Evolutionary conservation across 1,140 invertebrate species (phyloP), one percentile per base, ranked within the genome.

Genomic region (Hetaerina americana): DNA sequence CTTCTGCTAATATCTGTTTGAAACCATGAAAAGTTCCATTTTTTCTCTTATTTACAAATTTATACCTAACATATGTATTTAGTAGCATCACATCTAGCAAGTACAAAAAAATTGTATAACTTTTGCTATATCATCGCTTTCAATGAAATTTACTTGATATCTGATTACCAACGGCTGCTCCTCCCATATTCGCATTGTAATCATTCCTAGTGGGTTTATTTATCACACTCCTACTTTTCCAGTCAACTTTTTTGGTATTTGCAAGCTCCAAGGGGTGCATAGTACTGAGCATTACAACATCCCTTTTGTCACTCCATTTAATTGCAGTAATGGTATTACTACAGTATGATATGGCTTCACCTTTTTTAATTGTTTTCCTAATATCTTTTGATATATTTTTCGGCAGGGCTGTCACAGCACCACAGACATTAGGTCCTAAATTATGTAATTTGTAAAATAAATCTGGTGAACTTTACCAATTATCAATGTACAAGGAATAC

Each of bases 181-280:
- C 71, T 26, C 78, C 79, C 78, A 82, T 82, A 72, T 76, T 78
- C 72, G 74, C 69, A 73, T 77, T 78, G 72, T 81, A 82, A 69
- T 78, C 76, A 69, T 79, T 40, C n/a, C 81, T 74, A 70, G 74
- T 68, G 69, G 80, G 78, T 76, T 81, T 80, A 72, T 72, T n/a
- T 74, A 72, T 28, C 76, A 70, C 74, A 66, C 67, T 0, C 73
- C 69, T 67, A 25, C 28, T 75, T 70, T 74, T 72, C 72, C 29
- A n/a, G 73, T 70, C 69, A 27, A 70, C 28, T 69, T 74, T 75
- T 68, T 70, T 70, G n/a, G 26, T 71, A 66, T 75, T 24, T 66
- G 27, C 57, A 72, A 74, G 72, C 69, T 70, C 0, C 72, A 70
- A 40, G 6, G 6, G 6, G 18, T 40, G 31, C 31, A 40, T 18